phyloP scores from a whole-genome alignment of 1,140 invertebrate species.

The Popillia japonica region DNA sequence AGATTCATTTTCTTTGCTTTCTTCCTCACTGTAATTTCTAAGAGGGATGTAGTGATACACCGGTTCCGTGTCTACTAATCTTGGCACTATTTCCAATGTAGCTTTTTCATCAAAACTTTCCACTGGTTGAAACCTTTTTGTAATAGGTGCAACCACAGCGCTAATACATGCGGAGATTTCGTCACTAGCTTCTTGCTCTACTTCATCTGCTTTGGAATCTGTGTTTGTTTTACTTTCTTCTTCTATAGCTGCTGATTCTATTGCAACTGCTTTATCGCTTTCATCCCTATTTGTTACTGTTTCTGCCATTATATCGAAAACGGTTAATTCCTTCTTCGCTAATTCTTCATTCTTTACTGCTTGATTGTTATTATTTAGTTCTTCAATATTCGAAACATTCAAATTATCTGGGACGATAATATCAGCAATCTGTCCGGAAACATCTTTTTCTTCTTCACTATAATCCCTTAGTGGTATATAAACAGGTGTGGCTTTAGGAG shows the following conservation, averaged over 20 bases:
- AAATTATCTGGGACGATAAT: not conserved
- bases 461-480: slow-evolving; percentile 37
- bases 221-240: not conserved
- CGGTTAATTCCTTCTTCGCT: not conserved
- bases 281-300: no score
- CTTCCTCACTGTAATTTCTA: slow-evolving; percentile 25
- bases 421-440: not conserved
- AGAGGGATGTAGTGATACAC: slow-evolving; percentile 26
- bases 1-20: slow-evolving; percentile 9
- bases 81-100: not conserved
- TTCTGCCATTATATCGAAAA: not conserved
- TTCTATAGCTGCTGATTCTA: not conserved
- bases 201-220: not conserved
- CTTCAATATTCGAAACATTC: not conserved
- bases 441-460: not conserved
- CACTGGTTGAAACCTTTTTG: not conserved
- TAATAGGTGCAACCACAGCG: slow-evolving; percentile 32
- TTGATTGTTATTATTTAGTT: slow-evolving; percentile 20
- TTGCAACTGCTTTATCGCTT: no score
- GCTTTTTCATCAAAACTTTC: not conserved
- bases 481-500: not conserved
- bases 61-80: not conserved
- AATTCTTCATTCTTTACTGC: slow-evolving; percentile 6
- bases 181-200: not conserved
- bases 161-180: slow-evolving; percentile 26